Evolutionary conservation across 2,797 vertebrate species (phyloP).

Genomic region (Euthynnus affinis): DNA sequence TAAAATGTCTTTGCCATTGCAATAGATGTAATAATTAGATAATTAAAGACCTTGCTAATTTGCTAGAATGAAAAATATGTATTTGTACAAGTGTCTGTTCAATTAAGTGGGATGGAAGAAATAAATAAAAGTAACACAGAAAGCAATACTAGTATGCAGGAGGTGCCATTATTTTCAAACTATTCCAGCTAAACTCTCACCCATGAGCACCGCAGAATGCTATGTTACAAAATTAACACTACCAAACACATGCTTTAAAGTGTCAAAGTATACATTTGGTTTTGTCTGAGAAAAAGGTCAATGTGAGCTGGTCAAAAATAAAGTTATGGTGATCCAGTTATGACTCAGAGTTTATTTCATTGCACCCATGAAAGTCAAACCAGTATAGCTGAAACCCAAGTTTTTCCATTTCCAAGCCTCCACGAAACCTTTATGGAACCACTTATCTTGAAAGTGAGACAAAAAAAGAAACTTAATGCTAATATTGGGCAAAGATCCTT

Average conservation of each 20-base stretch:
- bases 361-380: background rate
- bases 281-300: background rate
- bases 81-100: background rate
- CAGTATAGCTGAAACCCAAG: slow-evolving; percentile 1
- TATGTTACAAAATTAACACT: background rate
- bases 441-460: slow-evolving; percentile 14
- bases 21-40: too few species aligned
- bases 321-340: background rate
- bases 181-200: background rate
- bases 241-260: slow-evolving; percentile 1
- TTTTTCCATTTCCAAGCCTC: slow-evolving; percentile 22
- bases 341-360: background rate
- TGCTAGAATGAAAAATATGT: background rate
- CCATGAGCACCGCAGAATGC: background rate
- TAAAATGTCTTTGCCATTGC: background rate
- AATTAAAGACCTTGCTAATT: too few species aligned
- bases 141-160: slow-evolving; percentile 32
- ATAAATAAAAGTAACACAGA: slow-evolving; percentile 12
- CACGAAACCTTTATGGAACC: slow-evolving; percentile 14
- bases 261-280: background rate
- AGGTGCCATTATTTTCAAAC: slow-evolving; percentile 16
- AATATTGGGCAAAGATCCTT: slow-evolving; percentile 24
- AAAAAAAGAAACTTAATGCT: background rate
- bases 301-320: background rate
- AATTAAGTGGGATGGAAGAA: background rate